Percentiles rank a stretch among this genome's conserved stretches.
Evolutionary conservation across 2,797 vertebrate genomes (phyloP).

Genomic region (Sarcoramphus papa): DNA sequence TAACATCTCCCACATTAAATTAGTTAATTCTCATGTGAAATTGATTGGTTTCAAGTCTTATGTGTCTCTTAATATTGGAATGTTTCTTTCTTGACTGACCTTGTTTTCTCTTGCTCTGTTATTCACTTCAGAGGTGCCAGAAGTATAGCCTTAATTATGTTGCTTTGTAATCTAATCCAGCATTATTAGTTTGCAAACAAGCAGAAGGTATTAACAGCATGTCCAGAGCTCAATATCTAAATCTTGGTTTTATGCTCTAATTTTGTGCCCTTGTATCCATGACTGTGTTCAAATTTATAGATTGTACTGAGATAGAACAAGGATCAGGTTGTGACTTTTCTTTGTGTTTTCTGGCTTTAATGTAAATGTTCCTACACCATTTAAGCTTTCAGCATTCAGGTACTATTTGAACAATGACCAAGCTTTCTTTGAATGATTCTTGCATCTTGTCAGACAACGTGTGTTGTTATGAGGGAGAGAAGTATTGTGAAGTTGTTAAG

Average conservation of each 20-base stretch:
- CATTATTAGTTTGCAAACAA: neutral
- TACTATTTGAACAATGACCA: neutral
- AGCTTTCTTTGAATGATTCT: neutral
- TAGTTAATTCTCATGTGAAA: neutral
- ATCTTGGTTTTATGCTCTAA: constrained; percentile 8
- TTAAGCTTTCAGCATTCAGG: neutral
- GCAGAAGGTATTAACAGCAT: neutral
- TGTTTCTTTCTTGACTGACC: neutral
- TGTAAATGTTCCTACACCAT: neutral
- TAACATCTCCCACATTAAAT: neutral
- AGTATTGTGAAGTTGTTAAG: neutral
- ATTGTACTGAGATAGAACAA: neutral
- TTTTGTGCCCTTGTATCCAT: neutral
- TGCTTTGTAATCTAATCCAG: neutral
- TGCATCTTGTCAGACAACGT: neutral
- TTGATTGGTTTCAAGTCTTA: neutral
- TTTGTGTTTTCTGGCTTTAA: neutral
- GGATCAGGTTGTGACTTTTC: neutral
- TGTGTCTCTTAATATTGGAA: neutral
- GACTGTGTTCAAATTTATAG: neutral
- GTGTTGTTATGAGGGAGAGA: neutral
- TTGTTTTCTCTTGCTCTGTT: neutral
- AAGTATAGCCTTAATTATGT: neutral
- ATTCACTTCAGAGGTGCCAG: neutral
- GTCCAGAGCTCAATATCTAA: neutral